Evolutionary conservation across 2,113 vertebrate genomes (phyloP).

Genomic region (Chionomys nivalis): DNA sequence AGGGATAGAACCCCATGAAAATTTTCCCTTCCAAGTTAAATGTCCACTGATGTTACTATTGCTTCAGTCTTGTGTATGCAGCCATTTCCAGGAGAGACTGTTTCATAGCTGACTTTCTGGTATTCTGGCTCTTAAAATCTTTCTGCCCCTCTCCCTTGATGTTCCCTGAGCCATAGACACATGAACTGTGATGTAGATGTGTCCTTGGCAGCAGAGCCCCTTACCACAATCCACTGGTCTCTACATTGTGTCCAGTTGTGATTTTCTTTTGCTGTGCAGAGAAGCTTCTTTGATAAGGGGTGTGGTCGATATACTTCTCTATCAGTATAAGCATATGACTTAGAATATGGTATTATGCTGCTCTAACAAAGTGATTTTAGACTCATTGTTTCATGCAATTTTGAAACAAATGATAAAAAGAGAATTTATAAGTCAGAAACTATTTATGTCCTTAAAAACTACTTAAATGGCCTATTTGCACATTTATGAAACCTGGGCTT

Average conservation of each 20-base stretch:
- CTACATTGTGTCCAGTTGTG: neutral
- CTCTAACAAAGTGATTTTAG: neutral
- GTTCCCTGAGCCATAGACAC: neutral
- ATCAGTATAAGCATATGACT: neutral
- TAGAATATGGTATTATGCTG: neutral
- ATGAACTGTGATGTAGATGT: neutral
- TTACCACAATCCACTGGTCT: neutral
- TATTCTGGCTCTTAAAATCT: neutral
- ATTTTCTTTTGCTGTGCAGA: neutral
- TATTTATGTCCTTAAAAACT: neutral
- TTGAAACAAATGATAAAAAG: neutral
- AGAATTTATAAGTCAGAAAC: neutral
- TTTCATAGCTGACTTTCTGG: neutral
- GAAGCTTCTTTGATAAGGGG: neutral
- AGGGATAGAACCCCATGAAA: neutral
- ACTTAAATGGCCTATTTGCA: neutral
- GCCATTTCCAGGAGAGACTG: neutral
- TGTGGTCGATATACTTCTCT: neutral
- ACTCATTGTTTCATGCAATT: neutral
- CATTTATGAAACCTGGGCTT: neutral
- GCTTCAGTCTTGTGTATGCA: neutral
- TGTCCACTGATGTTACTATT: neutral
- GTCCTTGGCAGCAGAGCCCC: neutral
- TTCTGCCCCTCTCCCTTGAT: neutral
- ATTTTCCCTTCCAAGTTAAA: neutral